Conservation (phyloP, 2,888 invertebrate species). For the Punctoribates punctum region DNA sequence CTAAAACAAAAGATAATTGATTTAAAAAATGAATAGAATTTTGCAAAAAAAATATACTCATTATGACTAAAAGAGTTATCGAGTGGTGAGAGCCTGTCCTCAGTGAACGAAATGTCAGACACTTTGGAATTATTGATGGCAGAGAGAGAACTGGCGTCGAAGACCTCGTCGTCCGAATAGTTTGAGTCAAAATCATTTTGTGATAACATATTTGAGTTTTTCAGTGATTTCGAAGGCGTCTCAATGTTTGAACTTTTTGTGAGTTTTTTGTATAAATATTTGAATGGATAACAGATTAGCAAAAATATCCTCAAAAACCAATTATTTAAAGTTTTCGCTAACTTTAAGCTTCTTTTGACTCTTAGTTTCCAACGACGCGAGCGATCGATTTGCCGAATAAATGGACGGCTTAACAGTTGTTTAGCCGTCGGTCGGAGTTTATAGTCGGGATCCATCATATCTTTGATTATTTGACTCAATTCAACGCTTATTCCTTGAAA, state of each 20-base stretch:
- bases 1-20: no score
- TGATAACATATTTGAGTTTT: neutral
- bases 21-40: no score
- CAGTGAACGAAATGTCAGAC: neutral
- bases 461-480: conserved; percentile 58
- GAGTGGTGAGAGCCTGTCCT: neutral
- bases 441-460: conserved; percentile 61
- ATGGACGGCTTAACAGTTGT: conserved; percentile 56
- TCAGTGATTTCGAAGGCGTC: neutral
- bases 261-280: conserved; percentile 15
- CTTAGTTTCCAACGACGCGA: conserved; percentile 3
- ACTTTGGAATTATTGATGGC: neutral
- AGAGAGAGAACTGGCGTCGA: neutral
- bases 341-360: conserved; percentile 1
- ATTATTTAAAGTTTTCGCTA: neutral
- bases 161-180: conserved; percentile 5
- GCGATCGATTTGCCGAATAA: neutral
- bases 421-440: conserved; percentile 58
- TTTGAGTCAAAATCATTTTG: neutral
- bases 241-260: neutral
- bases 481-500: conserved; percentile 55
- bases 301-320: neutral
- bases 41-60: neutral
- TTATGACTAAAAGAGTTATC: neutral
- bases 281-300: conserved; percentile 8